A percentile compares a stretch with the other conserved stretches of the same genome.
phyloP scores from a whole-genome alignment of 2,113 vertebrate species.

The Lates calcarifer region DNA sequence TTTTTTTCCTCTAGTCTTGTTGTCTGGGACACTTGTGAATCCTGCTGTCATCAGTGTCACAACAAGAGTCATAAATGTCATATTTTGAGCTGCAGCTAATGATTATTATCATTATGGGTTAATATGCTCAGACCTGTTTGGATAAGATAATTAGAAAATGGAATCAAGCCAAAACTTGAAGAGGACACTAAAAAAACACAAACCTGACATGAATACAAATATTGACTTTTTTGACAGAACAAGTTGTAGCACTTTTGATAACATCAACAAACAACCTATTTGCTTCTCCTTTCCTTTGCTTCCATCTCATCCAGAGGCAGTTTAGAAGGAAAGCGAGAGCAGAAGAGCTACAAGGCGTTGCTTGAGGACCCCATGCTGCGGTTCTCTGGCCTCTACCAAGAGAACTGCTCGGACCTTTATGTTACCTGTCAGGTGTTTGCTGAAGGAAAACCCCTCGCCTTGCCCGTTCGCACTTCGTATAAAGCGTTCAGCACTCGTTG shows the following conservation, averaged over 20 bases:
- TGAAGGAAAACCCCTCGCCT: slow-evolving; percentile 95
- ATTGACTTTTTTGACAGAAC: background rate
- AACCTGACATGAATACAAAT: background rate
- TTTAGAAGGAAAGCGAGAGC: slow-evolving; percentile 96
- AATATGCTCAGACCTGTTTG: background rate
- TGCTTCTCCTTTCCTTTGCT: background rate
- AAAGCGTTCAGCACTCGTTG: slow-evolving; percentile 99
- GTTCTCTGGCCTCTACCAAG: slow-evolving; percentile 97
- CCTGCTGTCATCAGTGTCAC: background rate
- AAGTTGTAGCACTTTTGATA: background rate
- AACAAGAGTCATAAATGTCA: background rate
- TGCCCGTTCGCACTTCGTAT: slow-evolving; percentile 96
- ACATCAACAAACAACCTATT: background rate
- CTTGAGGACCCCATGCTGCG: slow-evolving; percentile 96
- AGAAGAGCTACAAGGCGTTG: slow-evolving; percentile 96
- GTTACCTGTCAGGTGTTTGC: slow-evolving; percentile 98
- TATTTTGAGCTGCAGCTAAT: background rate
- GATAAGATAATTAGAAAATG: background rate
- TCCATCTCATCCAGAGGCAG: slow-evolving; percentile 88
- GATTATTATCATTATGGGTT: background rate
- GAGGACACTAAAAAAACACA: background rate
- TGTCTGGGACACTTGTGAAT: background rate
- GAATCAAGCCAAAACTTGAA: background rate
- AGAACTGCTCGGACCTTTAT: slow-evolving; percentile 96
- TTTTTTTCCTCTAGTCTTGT: background rate